phyloP scores from a whole-genome alignment of 2,888 invertebrate species.

The Lysandra coridon region DNA sequence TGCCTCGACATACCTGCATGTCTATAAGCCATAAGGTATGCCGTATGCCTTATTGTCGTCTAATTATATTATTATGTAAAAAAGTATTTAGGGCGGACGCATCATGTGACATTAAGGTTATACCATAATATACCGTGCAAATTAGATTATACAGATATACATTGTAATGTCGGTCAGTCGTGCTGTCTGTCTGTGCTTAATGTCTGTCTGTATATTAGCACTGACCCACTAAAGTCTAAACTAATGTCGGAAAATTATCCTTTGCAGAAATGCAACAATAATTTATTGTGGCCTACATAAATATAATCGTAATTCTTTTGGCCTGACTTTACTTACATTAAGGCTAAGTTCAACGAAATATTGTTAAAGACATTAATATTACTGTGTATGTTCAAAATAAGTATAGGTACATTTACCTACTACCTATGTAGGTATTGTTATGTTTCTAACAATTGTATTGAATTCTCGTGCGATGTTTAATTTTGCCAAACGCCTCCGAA shows the following conservation, averaged over 20 bases:
- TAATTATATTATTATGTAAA: not conserved
- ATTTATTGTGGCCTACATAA: not conserved
- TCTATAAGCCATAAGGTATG: too few relatives aligned
- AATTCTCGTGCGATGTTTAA: too few relatives aligned
- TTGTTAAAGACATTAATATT: not conserved
- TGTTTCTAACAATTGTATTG: too few relatives aligned
- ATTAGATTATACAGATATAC: not conserved
- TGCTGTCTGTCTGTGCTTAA: constrained; percentile 6
- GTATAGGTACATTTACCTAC: too few relatives aligned
- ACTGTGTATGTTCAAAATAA: not conserved
- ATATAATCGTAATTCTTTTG: not conserved
- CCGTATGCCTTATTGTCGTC: too few relatives aligned
- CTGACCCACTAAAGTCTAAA: not conserved
- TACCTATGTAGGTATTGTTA: too few relatives aligned
- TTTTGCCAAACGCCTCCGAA: too few relatives aligned
- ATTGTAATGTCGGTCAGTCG: constrained; percentile 4
- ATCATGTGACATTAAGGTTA: not conserved
- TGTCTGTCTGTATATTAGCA: constrained; percentile 10
- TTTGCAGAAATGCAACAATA: not conserved
- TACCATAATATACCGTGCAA: constrained; percentile 3
- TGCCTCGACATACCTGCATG: not conserved
- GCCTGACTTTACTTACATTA: not conserved
- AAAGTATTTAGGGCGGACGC: not conserved
- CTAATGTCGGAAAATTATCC: constrained; percentile 8
- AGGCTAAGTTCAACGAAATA: not conserved